phyloP scores from a whole-genome alignment of 2,888 invertebrate species.

The Drosophila prolongata region DNA sequence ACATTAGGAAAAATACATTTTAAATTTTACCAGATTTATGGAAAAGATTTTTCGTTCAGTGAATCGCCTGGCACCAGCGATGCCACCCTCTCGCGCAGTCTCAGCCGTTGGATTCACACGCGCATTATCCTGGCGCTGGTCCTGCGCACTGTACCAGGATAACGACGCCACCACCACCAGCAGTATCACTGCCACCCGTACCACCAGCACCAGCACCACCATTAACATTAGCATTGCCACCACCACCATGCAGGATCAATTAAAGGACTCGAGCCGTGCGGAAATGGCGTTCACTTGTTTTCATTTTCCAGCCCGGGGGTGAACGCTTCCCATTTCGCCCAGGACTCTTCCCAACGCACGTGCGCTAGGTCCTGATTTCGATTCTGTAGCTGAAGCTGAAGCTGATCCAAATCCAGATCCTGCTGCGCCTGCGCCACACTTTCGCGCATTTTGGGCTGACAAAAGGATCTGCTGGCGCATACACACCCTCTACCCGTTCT shows the following conservation, averaged over 20 bases:
- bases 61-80: conserved; percentile 24
- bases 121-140: conserved; percentile 59
- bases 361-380: conserved; percentile 48
- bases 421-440: conserved; percentile 71
- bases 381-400: not conserved
- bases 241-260: conserved; percentile 54
- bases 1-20: not conserved
- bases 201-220: conserved; percentile 40
- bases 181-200: conserved; percentile 33
- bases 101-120: conserved; percentile 71
- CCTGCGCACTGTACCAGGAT: conserved; percentile 70
- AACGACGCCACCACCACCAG: conserved; percentile 22
- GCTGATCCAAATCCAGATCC: conserved; percentile 14
- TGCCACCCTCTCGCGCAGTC: conserved; percentile 64
- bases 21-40: not conserved
- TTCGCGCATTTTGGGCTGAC: conserved; percentile 63
- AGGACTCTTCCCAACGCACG: conserved; percentile 63
- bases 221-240: conserved; percentile 33
- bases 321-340: conserved; percentile 38
- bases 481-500: conserved; percentile 37
- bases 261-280: conserved; percentile 64
- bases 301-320: conserved; percentile 59
- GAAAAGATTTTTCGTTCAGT: conserved; percentile 10
- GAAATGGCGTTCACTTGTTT: conserved; percentile 77
- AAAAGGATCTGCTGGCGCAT: conserved; percentile 61